Conservation (phyloP, 2,888 invertebrate genomes). For the Ischnus inquisitorius region DNA sequence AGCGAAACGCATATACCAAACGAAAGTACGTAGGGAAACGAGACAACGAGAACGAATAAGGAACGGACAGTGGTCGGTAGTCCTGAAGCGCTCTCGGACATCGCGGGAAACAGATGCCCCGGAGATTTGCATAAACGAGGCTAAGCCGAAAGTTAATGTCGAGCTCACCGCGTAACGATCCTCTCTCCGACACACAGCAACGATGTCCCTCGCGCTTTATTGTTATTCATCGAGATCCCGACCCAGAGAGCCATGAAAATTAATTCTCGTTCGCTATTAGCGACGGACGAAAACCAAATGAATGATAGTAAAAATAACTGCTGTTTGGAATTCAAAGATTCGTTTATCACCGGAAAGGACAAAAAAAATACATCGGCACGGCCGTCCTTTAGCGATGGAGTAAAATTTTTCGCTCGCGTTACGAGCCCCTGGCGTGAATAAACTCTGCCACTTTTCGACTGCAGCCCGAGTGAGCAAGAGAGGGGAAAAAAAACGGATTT, state of each 20-base stretch:
- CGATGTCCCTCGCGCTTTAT: constrained; percentile 67
- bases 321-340: not conserved
- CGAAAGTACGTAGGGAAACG: constrained; percentile 8
- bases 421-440: constrained; percentile 73
- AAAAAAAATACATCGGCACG: not conserved
- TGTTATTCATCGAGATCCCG: constrained; percentile 77
- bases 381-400: constrained; percentile 3
- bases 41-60: constrained; percentile 9
- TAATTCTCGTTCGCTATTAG: constrained; percentile 68
- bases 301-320: constrained; percentile 1
- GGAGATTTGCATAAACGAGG: constrained; percentile 81
- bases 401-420: constrained; percentile 17
- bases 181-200: constrained; percentile 12
- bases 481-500: constrained; percentile 77
- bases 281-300: not conserved
- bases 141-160: constrained; percentile 79
- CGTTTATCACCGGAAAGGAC: constrained; percentile 3
- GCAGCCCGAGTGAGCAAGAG: constrained; percentile 55
- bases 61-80: constrained; percentile 61
- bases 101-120: constrained; percentile 79
- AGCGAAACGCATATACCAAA: constrained; percentile 6
- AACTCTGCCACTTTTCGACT: constrained; percentile 76
- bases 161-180: constrained; percentile 68
- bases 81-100: constrained; percentile 67
- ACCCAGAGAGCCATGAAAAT: constrained; percentile 74